These are phyloP conservation scores for Bufo bufo DNA, from an alignment of 2,113 vertebrate genomes.

Conservation along the genomic window DNA sequence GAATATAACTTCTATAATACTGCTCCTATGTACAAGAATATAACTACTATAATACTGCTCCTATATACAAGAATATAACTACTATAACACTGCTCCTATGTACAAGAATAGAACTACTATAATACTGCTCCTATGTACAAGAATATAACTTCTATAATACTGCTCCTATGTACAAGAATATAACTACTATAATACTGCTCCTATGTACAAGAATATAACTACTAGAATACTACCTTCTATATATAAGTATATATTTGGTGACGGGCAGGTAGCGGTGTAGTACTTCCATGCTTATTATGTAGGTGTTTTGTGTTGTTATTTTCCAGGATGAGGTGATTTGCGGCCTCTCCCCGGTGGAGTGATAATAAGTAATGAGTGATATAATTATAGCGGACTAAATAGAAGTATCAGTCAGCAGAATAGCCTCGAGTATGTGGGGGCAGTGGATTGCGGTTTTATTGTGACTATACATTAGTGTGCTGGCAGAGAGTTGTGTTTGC, in stretches of 20 bases:
- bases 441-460: not conserved
- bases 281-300: too few relatives aligned
- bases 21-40: not conserved
- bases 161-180: not conserved
- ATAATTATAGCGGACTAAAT: not conserved
- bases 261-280: too few relatives aligned
- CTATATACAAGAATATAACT: not conserved
- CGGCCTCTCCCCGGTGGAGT: too few relatives aligned
- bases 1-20: constrained; percentile 11
- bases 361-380: not conserved
- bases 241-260: not conserved
- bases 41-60: constrained; percentile 15
- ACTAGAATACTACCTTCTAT: not conserved
- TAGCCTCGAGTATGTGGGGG: not conserved
- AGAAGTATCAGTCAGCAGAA: not conserved
- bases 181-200: constrained; percentile 4
- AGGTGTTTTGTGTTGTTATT: too few relatives aligned
- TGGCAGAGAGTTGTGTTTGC: not conserved
- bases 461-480: not conserved
- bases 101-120: constrained; percentile 4
- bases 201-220: constrained; percentile 1
- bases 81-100: not conserved
- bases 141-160: not conserved
- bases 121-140: not conserved
- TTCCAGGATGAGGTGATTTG: too few relatives aligned